A percentile compares a stretch with the other conserved stretches of the same genome.
Evolutionary conservation across 2,888 invertebrate species (phyloP).

Genomic region (Dynastes tityus): DNA sequence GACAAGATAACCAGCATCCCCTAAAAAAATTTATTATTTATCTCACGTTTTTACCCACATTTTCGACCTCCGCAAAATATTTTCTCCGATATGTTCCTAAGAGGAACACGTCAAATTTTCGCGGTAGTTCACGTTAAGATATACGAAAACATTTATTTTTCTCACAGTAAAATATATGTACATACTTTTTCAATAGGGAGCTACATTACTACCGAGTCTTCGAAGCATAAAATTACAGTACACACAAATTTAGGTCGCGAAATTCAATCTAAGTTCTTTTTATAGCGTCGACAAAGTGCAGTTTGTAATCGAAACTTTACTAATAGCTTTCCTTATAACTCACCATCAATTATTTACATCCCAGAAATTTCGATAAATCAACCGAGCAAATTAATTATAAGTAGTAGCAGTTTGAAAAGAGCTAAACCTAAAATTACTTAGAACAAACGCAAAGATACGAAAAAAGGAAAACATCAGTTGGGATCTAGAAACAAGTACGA

Average conservation of each 20-base stretch:
- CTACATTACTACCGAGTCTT: slow-evolving; percentile 6
- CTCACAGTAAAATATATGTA: too few relatives aligned
- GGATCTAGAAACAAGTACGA: neutral
- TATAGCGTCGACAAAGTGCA: slow-evolving; percentile 17
- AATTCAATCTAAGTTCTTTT: slow-evolving; percentile 39
- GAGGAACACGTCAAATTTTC: neutral
- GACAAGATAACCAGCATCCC: neutral
- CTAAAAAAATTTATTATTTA: neutral
- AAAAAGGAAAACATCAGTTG: too few relatives aligned
- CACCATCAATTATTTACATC: slow-evolving; percentile 2
- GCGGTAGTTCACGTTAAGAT: neutral
- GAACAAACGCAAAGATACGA: too few relatives aligned
- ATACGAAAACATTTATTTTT: too few relatives aligned
- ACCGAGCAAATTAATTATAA: neutral
- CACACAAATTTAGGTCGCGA: slow-evolving; percentile 26
- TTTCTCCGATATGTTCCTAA: neutral
- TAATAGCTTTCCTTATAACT: neutral
- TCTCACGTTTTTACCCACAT: neutral
- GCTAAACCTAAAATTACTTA: too few relatives aligned
- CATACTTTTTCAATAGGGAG: neutral
- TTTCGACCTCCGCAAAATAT: neutral
- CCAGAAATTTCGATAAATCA: neutral
- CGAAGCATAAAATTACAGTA: slow-evolving; percentile 37
- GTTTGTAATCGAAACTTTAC: slow-evolving; percentile 23
- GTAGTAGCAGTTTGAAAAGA: too few relatives aligned